phyloP scores from a whole-genome alignment of 2,113 vertebrate species.

The Cromileptes altivelis region DNA sequence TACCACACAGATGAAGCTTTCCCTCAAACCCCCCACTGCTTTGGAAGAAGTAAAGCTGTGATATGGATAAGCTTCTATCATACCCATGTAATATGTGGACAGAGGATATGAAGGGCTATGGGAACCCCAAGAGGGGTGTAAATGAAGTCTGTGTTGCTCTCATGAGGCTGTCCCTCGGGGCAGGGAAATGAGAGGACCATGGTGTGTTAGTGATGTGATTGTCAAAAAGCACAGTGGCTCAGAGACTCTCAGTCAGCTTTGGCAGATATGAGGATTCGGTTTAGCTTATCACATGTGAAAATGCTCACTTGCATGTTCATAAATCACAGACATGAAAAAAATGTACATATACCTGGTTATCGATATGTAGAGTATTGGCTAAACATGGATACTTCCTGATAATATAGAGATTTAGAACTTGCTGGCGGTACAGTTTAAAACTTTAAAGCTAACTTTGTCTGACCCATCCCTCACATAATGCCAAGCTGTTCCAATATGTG shows the following conservation, averaged over 20 bases:
- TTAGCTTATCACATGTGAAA: slow-evolving; percentile 43
- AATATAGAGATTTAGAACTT: too few species aligned
- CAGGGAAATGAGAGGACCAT: slow-evolving; percentile 61
- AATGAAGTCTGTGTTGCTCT: slow-evolving; percentile 74
- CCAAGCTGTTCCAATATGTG: background rate
- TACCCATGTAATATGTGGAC: slow-evolving; percentile 75
- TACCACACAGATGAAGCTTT: slow-evolving; percentile 47
- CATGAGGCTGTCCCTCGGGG: slow-evolving; percentile 28
- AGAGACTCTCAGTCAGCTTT: slow-evolving; percentile 34
- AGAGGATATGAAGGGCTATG: slow-evolving; percentile 57
- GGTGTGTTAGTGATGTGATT: slow-evolving; percentile 70
- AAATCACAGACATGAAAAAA: slow-evolving; percentile 35
- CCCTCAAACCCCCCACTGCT: slow-evolving; percentile 31
- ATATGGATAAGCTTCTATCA: slow-evolving; percentile 51
- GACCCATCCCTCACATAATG: background rate
- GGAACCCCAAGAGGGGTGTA: slow-evolving; percentile 72
- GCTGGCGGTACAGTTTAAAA: background rate
- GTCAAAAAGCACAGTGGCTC: slow-evolving; percentile 37
- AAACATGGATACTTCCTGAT: background rate
- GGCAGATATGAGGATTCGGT: slow-evolving; percentile 45
- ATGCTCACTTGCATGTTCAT: slow-evolving; percentile 28
- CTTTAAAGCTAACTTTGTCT: background rate
- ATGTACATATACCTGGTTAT: slow-evolving; percentile 18
- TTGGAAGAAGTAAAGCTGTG: slow-evolving; percentile 51
- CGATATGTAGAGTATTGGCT: background rate